A percentile compares a stretch with the other conserved stretches of the same genome.
phyloP scores from a whole-genome alignment of 1,140 invertebrate genomes.

The Macrostomum lignano region DNA sequence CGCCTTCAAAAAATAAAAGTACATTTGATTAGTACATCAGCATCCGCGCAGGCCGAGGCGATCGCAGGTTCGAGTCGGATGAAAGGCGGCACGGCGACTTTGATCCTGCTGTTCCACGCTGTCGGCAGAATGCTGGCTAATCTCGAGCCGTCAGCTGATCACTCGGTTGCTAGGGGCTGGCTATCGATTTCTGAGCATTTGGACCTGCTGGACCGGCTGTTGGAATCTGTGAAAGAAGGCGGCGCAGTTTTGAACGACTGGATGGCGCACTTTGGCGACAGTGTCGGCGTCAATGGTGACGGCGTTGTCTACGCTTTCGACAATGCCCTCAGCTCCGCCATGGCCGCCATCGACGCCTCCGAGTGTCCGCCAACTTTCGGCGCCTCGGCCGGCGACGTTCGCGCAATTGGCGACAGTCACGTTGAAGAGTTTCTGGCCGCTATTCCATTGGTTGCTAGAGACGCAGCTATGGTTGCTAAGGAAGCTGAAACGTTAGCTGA shows the following conservation, averaged over 20 bases:
- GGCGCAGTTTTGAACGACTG: background rate
- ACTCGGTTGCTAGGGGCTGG: background rate
- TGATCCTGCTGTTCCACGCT: too few species aligned
- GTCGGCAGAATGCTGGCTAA: background rate
- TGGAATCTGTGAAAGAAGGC: background rate
- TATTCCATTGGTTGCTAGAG: too few species aligned
- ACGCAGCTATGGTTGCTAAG: too few species aligned
- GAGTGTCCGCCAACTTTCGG: conserved; percentile 24
- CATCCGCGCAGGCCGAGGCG: too few species aligned
- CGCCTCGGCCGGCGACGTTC: too few species aligned
- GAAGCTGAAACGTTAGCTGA: too few species aligned
- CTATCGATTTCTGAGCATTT: background rate
- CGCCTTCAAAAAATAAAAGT: too few species aligned
- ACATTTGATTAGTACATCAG: too few species aligned
- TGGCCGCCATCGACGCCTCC: conserved; percentile 23
- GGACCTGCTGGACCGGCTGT: background rate
- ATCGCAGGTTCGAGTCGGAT: too few species aligned
- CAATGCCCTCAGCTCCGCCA: conserved; percentile 12
- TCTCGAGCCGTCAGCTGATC: background rate
- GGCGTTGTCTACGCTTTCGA: conserved; percentile 17
- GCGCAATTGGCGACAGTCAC: too few species aligned
- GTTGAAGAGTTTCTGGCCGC: too few species aligned
- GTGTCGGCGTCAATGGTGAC: conserved; percentile 12
- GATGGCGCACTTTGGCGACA: background rate
- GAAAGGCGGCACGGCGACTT: too few species aligned